phyloP scores from a whole-genome alignment of 2,113 vertebrate species.

The Agelaius phoeniceus region DNA sequence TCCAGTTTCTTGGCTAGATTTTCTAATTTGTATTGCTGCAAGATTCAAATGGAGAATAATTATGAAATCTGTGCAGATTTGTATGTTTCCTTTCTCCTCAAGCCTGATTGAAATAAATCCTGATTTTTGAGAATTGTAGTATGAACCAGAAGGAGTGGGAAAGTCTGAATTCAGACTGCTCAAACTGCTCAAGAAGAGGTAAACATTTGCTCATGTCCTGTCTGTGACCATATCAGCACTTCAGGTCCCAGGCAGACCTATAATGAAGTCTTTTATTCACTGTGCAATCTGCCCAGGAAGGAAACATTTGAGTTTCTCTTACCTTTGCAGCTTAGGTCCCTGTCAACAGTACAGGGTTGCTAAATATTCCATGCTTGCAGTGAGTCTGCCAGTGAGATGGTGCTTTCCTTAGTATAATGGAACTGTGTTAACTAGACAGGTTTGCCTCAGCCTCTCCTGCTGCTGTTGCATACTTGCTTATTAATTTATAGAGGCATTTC shows the following conservation, averaged over 20 bases:
- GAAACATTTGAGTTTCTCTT: neutral
- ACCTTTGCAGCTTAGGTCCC: neutral
- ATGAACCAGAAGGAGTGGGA: neutral
- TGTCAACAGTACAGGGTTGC: neutral
- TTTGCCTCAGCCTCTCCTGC: neutral
- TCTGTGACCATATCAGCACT: neutral
- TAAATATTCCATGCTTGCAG: neutral
- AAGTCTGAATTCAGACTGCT: neutral
- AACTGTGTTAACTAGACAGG: neutral
- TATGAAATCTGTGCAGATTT: neutral
- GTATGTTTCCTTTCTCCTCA: neutral
- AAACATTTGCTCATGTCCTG: neutral
- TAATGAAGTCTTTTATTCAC: neutral
- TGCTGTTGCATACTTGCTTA: neutral
- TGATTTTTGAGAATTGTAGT: neutral
- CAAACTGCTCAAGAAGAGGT: neutral
- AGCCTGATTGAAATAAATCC: neutral
- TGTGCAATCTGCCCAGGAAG: neutral
- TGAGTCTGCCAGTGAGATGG: neutral
- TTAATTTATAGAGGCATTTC: neutral
- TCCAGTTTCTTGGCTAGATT: neutral
- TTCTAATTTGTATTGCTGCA: neutral
- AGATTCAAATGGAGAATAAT: neutral
- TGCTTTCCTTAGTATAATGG: neutral
- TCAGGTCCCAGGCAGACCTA: neutral